Evolutionary conservation across 2,797 vertebrate species (phyloP).

Genomic region (Eulemur albifrons): DNA sequence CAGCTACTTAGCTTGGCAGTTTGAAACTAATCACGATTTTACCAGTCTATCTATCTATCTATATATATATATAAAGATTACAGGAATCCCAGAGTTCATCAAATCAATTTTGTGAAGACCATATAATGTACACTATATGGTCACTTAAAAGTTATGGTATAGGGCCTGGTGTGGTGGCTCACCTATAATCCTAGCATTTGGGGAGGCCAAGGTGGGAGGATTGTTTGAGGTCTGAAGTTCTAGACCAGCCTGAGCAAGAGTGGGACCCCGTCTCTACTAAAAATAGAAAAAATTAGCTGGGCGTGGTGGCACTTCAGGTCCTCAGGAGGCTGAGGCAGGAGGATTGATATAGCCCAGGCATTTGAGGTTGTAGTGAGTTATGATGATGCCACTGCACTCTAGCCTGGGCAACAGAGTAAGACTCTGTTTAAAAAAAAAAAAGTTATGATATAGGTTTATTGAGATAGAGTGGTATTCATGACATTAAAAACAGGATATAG

Average conservation of each 20-base stretch:
- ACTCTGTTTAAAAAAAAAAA: too few relatives aligned
- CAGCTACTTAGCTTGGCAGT: neutral
- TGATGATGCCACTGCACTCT: too few relatives aligned
- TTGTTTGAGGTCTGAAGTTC: too few relatives aligned
- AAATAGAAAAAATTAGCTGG: too few relatives aligned
- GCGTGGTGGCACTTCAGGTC: too few relatives aligned
- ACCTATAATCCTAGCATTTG: neutral
- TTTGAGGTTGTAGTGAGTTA: too few relatives aligned
- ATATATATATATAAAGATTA: neutral
- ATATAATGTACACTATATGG: neutral
- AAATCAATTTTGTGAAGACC: conserved; percentile 16
- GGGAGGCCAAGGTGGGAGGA: too few relatives aligned
- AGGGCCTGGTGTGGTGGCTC: neutral
- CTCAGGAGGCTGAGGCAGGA: too few relatives aligned
- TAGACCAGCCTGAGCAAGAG: too few relatives aligned
- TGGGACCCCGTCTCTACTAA: too few relatives aligned
- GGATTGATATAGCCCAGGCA: too few relatives aligned
- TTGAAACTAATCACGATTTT: conserved; percentile 32
- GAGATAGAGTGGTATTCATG: conserved; percentile 15
- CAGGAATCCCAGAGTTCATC: neutral
- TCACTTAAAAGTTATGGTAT: neutral
- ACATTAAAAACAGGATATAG: neutral
- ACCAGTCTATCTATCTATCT: neutral
- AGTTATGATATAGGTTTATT: neutral
- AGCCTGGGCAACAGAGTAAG: too few relatives aligned